phyloP scores from a whole-genome alignment of 2,888 invertebrate species.

The Drosophila quinaria region DNA sequence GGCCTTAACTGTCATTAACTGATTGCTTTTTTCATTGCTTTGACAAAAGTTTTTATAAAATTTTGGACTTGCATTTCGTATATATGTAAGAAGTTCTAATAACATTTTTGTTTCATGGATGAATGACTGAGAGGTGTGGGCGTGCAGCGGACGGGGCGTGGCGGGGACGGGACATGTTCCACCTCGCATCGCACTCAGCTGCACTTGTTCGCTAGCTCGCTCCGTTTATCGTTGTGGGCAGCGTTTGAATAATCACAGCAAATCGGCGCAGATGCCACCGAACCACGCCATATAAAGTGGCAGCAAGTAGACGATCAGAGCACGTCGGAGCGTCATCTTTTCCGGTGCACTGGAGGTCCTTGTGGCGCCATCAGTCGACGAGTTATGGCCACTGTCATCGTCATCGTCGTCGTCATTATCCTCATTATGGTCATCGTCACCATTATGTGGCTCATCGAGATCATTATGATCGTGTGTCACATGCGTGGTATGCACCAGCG shows the following conservation, averaged over 20 bases:
- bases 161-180: constrained; percentile 31
- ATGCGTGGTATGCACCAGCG: constrained; percentile 64
- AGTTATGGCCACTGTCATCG: constrained; percentile 38
- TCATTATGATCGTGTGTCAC: constrained; percentile 69
- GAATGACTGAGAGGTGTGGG: constrained; percentile 78
- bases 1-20: constrained; percentile 28
- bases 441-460: constrained; percentile 60
- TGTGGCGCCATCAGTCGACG: constrained; percentile 57
- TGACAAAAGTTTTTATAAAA: constrained; percentile 79
- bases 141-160: constrained; percentile 52
- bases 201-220: constrained; percentile 60
- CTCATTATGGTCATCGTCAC: constrained; percentile 40
- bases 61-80: constrained; percentile 79
- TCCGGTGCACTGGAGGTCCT: constrained; percentile 66
- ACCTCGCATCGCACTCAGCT: constrained; percentile 23
- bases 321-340: constrained; percentile 78
- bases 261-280: constrained; percentile 91
- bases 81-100: constrained; percentile 66
- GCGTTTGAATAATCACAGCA: constrained; percentile 89
- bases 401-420: constrained; percentile 55
- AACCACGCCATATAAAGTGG: constrained; percentile 95
- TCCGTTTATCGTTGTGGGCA: constrained; percentile 45
- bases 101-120: constrained; percentile 77
- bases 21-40: constrained; percentile 69
- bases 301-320: constrained; percentile 90